Conservation (phyloP, 1,140 invertebrate species). For the Elysia chlorotica region DNA sequence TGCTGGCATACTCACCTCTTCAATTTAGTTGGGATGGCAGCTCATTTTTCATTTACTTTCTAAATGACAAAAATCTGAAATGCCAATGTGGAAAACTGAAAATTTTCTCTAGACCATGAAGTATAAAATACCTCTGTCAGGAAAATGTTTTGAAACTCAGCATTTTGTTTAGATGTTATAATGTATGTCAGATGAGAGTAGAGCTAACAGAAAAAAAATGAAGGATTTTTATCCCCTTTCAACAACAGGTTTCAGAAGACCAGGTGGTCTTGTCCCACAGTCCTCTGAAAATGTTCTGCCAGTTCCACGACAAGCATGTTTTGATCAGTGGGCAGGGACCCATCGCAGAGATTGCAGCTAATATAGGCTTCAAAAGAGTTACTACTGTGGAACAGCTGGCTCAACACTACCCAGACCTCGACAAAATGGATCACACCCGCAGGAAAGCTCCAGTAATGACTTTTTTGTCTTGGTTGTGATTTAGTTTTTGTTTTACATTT, state of each 20-base stretch:
- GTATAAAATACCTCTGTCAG: too few relatives aligned
- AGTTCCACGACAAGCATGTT: conserved; percentile 72
- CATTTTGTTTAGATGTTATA: too few relatives aligned
- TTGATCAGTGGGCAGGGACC: conserved; percentile 76
- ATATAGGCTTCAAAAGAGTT: conserved; percentile 73
- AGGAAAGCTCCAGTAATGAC: conserved; percentile 61
- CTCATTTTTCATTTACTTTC: too few relatives aligned
- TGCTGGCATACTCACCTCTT: too few relatives aligned
- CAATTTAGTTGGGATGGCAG: too few relatives aligned
- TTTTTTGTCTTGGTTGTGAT: background rate
- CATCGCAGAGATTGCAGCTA: conserved; percentile 69
- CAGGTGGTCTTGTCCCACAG: conserved; percentile 78
- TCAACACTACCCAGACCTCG: conserved; percentile 70
- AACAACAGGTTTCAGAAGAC: conserved; percentile 68
- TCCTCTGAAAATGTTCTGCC: conserved; percentile 70
- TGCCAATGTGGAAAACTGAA: too few relatives aligned
- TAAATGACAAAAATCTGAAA: too few relatives aligned
- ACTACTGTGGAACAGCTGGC: conserved; percentile 70
- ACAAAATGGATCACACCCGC: conserved; percentile 72
- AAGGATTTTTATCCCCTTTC: too few relatives aligned
- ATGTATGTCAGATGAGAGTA: too few relatives aligned
- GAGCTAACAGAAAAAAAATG: too few relatives aligned
- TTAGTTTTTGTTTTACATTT: background rate
- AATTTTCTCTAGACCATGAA: too few relatives aligned
- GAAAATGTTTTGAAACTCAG: too few relatives aligned